Evolutionary conservation across 2,797 vertebrate genomes (phyloP).

Genomic region (Saguinus oedipus): DNA sequence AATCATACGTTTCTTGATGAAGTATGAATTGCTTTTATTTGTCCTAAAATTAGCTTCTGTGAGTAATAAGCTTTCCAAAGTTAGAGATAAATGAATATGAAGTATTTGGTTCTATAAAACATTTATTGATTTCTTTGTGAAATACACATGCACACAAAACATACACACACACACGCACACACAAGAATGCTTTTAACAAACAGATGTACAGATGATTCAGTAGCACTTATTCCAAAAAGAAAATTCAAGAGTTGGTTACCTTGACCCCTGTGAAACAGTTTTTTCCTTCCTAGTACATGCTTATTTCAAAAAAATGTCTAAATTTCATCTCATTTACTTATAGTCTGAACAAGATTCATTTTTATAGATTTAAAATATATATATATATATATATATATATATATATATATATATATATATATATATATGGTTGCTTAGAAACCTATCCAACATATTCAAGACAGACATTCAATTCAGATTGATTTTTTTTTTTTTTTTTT

Average conservation of each 20-base stretch:
- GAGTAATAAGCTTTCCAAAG: not conserved
- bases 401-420: no score
- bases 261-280: not conserved
- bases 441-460: not conserved
- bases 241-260: not conserved
- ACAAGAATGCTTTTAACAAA: not conserved
- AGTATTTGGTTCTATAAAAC: not conserved
- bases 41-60: not conserved
- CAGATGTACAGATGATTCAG: not conserved
- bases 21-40: not conserved
- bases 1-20: not conserved
- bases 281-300: not conserved
- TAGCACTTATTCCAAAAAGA: not conserved
- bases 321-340: not conserved
- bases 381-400: no score
- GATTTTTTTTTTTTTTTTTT: not conserved
- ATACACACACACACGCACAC: not conserved
- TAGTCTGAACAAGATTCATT: not conserved
- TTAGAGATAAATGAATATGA: not conserved
- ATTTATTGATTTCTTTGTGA: not conserved
- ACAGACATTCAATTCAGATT: not conserved
- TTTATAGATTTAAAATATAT: not conserved
- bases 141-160: not conserved
- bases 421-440: not conserved
- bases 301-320: not conserved